Percentiles rank a stretch among this genome's conserved stretches.
Evolutionary conservation across 2,113 vertebrate genomes (phyloP).

Genomic region (Helogale parvula): DNA sequence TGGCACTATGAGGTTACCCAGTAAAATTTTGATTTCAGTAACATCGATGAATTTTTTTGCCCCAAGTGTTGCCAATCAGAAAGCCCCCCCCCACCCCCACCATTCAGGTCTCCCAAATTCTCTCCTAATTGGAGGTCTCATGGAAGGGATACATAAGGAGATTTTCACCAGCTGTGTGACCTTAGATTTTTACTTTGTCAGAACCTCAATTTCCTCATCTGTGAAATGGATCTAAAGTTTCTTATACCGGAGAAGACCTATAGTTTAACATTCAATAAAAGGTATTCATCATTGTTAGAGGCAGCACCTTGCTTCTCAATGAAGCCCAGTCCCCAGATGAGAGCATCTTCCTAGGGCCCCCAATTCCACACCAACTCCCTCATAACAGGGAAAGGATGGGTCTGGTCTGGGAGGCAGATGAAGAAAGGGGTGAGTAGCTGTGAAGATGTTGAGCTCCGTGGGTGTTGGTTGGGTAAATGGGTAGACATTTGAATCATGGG

Average conservation of each 20-base stretch:
- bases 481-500: background rate
- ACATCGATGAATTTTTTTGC: background rate
- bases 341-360: background rate
- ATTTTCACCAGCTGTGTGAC: background rate
- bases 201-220: background rate
- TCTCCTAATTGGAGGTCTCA: background rate
- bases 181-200: background rate
- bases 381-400: background rate
- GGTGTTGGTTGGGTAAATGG: background rate
- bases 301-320: background rate
- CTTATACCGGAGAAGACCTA: background rate
- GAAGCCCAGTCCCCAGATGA: background rate
- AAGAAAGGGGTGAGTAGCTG: background rate
- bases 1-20: background rate
- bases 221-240: background rate
- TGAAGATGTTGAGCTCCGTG: background rate
- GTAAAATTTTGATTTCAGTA: constrained; percentile 60
- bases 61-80: background rate
- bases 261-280: constrained; percentile 8
- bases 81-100: background rate
- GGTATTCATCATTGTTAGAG: background rate
- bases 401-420: background rate
- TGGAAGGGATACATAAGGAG: background rate
- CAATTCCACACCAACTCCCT: background rate
- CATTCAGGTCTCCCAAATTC: background rate